Conservation (phyloP, 2,888 invertebrate species). For the Mesochorus sp. region DNA sequence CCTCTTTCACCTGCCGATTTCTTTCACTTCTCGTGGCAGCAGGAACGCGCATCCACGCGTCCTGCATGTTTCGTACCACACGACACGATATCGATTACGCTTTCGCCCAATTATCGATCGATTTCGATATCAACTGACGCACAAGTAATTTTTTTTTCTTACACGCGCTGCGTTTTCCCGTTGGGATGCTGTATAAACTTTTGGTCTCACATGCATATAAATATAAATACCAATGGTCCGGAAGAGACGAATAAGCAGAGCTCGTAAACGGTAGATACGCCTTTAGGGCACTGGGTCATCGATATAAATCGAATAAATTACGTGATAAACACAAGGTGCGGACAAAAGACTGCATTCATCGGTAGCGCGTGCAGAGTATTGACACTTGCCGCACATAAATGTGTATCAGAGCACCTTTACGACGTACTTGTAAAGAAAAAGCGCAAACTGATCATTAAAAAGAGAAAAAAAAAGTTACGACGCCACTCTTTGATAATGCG, state of each 20-base stretch:
- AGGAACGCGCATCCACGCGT: slow-evolving; percentile 27
- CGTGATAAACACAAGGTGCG: neutral
- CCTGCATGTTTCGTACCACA: slow-evolving; percentile 27
- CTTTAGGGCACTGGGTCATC: neutral
- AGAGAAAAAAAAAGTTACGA: neutral
- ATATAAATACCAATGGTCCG: no score
- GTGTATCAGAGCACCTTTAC: neutral
- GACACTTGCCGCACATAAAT: neutral
- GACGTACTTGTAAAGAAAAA: neutral
- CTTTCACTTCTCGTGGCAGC: slow-evolving; percentile 43
- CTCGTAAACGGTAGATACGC: no score
- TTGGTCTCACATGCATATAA: no score
- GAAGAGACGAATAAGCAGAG: no score
- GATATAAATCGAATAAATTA: neutral
- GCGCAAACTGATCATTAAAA: neutral
- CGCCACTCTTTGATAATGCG: neutral
- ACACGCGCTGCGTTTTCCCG: neutral
- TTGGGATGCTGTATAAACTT: no score
- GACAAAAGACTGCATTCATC: neutral
- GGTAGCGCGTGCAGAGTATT: neutral
- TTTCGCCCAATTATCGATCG: slow-evolving; percentile 70
- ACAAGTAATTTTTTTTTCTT: slow-evolving; percentile 6
- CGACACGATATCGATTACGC: slow-evolving; percentile 66
- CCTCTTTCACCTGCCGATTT: slow-evolving; percentile 54
- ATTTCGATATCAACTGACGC: slow-evolving; percentile 60